Conservation (phyloP, 2,113 vertebrate species). For the Abramis brama region DNA sequence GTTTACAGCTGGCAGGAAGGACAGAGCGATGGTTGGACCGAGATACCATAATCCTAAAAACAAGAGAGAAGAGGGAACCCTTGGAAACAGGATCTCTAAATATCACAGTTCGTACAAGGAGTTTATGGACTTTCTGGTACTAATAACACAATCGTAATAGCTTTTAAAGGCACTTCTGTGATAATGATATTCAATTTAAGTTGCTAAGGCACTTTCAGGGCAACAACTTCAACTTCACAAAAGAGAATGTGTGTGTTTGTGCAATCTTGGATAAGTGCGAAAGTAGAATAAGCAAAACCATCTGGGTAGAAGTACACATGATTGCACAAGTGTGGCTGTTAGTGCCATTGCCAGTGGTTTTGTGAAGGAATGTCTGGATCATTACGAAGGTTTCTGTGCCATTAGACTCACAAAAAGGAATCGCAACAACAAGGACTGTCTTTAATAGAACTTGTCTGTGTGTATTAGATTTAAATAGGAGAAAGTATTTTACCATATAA, state of each 20-base stretch:
- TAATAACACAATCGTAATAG: background rate
- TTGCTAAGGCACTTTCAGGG: background rate
- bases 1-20: constrained; percentile 80
- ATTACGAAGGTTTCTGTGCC: background rate
- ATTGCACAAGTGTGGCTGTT: background rate
- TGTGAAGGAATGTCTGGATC: constrained; percentile 28
- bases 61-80: background rate
- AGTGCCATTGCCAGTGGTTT: constrained; percentile 55
- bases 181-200: too few species aligned
- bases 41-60: constrained; percentile 80
- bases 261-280: background rate
- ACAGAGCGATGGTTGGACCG: constrained; percentile 74
- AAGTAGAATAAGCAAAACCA: constrained; percentile 2
- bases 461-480: background rate
- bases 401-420: background rate
- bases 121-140: background rate
- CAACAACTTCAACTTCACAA: background rate
- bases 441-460: background rate
- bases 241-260: background rate
- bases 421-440: background rate
- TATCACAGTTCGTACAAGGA: background rate
- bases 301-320: background rate
- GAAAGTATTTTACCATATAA: background rate
- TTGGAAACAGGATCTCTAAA: constrained; percentile 2
- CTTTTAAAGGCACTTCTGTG: too few species aligned